Evolutionary conservation across 2,113 vertebrate genomes (phyloP).

Genomic region (Anser cygnoides): DNA sequence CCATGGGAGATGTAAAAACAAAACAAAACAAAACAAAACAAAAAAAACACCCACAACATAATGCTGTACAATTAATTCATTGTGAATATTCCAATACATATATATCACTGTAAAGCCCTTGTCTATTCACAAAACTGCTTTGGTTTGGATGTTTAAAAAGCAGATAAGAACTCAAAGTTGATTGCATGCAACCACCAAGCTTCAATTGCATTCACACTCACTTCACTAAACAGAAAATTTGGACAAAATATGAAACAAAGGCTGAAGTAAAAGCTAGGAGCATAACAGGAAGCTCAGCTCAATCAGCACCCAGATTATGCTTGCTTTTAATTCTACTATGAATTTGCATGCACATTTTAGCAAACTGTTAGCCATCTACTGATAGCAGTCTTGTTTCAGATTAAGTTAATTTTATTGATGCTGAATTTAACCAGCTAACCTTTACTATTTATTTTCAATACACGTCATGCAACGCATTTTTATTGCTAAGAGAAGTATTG

Average conservation of each 20-base stretch:
- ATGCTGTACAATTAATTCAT: neutral
- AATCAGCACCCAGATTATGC: neutral
- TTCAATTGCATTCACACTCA: neutral
- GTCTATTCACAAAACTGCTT: neutral
- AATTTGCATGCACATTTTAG: neutral
- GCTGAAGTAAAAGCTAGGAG: neutral
- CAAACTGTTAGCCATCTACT: neutral
- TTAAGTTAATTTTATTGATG: neutral
- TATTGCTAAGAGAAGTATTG: neutral
- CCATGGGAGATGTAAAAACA: neutral
- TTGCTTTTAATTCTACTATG: neutral
- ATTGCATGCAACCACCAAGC: neutral
- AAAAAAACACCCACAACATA: no score
- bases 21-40: neutral
- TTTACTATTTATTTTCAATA: slow-evolving; percentile 15
- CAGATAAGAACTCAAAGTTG: neutral
- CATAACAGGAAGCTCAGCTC: neutral
- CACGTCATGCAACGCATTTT: neutral
- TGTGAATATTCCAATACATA: neutral
- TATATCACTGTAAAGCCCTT: neutral
- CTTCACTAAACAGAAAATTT: neutral
- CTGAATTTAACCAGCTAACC: neutral
- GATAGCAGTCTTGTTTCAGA: neutral
- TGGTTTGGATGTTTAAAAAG: neutral
- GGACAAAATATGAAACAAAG: neutral